These are phyloP conservation scores for Trachymyrmex septentrionalis DNA, from an alignment of 1,140 invertebrate genomes.

Conservation along the genomic window DNA sequence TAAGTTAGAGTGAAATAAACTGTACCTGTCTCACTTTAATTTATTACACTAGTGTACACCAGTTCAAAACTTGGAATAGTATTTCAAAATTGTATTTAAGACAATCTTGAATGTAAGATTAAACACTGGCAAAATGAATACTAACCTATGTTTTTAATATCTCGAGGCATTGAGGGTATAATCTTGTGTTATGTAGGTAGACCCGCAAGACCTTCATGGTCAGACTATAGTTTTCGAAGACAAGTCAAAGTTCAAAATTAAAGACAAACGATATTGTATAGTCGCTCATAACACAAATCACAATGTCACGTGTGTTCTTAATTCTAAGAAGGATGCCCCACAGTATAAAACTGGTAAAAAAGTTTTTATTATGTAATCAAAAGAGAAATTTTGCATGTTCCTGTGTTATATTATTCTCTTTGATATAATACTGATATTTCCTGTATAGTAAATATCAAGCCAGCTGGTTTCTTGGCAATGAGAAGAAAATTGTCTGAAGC, in stretches of 20 bases:
- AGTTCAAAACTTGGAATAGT: too few relatives aligned
- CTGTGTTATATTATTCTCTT: background rate
- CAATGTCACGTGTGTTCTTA: constrained; percentile 77
- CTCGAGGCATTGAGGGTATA: background rate
- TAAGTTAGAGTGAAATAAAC: too few relatives aligned
- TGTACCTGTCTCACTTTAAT: too few relatives aligned
- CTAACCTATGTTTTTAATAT: background rate
- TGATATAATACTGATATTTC: constrained; percentile 34
- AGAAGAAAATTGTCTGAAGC: constrained; percentile 75
- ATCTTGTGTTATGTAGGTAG: constrained; percentile 63
- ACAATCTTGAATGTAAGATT: background rate
- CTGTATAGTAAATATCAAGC: constrained; percentile 77
- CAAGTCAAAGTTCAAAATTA: constrained; percentile 79
- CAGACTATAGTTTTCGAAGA: constrained; percentile 75
- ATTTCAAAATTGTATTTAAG: background rate
- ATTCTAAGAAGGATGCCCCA: constrained; percentile 59
- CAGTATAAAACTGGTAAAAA: constrained; percentile 76
- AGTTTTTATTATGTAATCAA: background rate
- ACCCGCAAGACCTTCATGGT: constrained; percentile 74
- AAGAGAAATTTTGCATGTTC: background rate
- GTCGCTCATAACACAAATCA: constrained; percentile 47
- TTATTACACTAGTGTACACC: too few relatives aligned
- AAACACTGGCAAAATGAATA: background rate
- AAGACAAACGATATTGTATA: constrained; percentile 74
- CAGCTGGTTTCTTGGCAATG: constrained; percentile 73